phyloP scores from a whole-genome alignment of 2,888 invertebrate genomes.

The Saturnia japonica region DNA sequence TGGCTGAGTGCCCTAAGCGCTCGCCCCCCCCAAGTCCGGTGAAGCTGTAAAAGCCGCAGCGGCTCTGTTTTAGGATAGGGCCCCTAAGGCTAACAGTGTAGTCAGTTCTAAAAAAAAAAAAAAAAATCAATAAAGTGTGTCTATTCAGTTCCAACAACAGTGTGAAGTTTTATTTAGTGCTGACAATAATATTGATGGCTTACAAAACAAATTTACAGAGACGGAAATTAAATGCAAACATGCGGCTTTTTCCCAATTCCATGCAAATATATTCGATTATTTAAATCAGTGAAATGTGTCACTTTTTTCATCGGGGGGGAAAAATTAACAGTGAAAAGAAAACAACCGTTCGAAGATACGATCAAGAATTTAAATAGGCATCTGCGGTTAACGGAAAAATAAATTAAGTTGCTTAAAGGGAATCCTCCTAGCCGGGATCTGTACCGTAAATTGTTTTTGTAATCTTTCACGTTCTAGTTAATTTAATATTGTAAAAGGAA shows the following conservation, averaged over 20 bases:
- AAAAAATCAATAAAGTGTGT: too few species aligned
- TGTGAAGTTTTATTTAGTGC: too few species aligned
- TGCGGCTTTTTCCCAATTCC: slow-evolving; percentile 21
- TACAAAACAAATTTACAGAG: slow-evolving; percentile 13
- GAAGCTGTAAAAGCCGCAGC: too few species aligned
- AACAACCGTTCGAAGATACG: slow-evolving; percentile 27
- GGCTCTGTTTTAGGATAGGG: too few species aligned
- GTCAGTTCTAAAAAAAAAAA: too few species aligned
- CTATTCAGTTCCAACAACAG: too few species aligned
- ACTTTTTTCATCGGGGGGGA: slow-evolving; percentile 29
- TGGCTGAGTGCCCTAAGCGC: too few species aligned
- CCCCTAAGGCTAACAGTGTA: too few species aligned
- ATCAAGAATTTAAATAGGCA: slow-evolving; percentile 33
- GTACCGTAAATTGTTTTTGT: slow-evolving; percentile 18
- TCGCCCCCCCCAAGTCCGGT: too few species aligned
- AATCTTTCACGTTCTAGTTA: slow-evolving; percentile 3
- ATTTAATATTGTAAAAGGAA: neutral
- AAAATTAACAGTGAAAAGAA: slow-evolving; percentile 20
- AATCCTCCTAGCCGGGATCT: slow-evolving; percentile 17
- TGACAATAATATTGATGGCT: slow-evolving; percentile 5
- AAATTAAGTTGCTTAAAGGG: slow-evolving; percentile 31
- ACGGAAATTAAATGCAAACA: slow-evolving; percentile 24
- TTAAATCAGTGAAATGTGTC: slow-evolving; percentile 33
- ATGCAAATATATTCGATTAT: slow-evolving; percentile 35
- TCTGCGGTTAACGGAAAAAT: slow-evolving; percentile 30